Conservation (phyloP, 2,797 vertebrate genomes). For the Spinus olivaceus region DNA sequence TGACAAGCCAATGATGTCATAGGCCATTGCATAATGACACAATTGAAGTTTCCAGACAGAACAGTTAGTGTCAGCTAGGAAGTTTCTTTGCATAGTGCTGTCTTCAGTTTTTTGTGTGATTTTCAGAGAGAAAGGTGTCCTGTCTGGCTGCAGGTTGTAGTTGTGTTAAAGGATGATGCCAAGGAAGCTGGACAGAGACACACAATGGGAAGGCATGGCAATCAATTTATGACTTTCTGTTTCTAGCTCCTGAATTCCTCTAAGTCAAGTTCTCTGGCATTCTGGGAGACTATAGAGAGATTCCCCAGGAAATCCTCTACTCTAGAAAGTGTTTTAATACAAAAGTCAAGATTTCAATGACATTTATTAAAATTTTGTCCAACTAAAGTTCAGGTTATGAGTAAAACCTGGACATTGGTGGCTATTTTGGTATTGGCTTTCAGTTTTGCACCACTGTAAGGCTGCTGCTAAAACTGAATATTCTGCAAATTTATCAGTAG, state of each 20-base stretch:
- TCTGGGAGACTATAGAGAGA: background rate
- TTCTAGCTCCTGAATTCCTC: background rate
- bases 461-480: background rate
- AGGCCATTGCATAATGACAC: background rate
- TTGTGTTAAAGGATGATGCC: background rate
- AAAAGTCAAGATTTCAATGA: background rate
- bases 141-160: background rate
- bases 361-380: background rate
- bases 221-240: background rate
- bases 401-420: background rate
- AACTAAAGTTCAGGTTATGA: background rate
- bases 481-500: background rate
- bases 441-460: background rate
- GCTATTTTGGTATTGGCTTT: background rate
- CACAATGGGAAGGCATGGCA: background rate
- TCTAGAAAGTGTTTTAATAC: background rate
- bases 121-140: background rate
- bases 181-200: background rate
- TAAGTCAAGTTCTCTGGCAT: background rate
- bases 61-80: background rate
- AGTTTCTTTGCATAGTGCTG: background rate
- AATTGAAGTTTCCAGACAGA: background rate
- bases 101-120: background rate
- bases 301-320: background rate
- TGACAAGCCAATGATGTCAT: background rate